Percentiles rank a stretch among this genome's conserved stretches.
These are phyloP conservation scores for Graptemys geographica DNA, from an alignment of 2,797 vertebrate genomes.

Conservation along the genomic window DNA sequence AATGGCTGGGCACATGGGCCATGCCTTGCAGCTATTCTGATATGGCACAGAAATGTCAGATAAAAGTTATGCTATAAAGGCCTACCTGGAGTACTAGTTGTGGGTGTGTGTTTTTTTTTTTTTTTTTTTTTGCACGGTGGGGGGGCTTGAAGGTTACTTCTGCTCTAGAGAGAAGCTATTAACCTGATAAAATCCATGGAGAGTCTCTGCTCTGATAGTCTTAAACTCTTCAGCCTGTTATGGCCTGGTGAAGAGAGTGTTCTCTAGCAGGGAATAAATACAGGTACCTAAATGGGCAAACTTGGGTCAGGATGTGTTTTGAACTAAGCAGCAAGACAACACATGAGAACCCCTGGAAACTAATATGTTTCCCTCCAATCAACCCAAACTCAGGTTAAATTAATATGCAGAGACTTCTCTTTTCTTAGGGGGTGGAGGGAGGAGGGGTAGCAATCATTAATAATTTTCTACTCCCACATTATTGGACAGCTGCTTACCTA, in stretches of 20 bases:
- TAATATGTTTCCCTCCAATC: neutral
- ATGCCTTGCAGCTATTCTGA: neutral
- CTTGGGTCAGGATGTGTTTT: neutral
- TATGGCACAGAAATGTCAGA: neutral
- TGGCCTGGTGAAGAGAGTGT: neutral
- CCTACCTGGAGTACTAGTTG: neutral
- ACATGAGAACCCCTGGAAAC: neutral
- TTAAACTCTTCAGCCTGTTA: too few relatives aligned
- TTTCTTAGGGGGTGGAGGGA: neutral
- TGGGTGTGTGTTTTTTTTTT: too few relatives aligned
- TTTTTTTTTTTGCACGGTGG: too few relatives aligned
- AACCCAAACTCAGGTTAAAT: neutral
- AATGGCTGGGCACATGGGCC: neutral
- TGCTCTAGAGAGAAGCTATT: neutral
- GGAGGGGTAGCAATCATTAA: neutral
- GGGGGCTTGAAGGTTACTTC: too few relatives aligned
- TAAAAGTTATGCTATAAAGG: neutral
- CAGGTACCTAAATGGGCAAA: neutral
- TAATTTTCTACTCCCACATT: neutral
- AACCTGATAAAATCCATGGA: neutral
- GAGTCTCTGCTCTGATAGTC: neutral
- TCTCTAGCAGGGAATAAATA: neutral
- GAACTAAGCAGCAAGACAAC: neutral
- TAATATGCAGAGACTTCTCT: neutral
- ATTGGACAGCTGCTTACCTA: too few relatives aligned